Percentiles rank a stretch among this genome's conserved stretches.
Conservation (phyloP, 2,797 vertebrate genomes). For the Linurgus olivaceus region DNA sequence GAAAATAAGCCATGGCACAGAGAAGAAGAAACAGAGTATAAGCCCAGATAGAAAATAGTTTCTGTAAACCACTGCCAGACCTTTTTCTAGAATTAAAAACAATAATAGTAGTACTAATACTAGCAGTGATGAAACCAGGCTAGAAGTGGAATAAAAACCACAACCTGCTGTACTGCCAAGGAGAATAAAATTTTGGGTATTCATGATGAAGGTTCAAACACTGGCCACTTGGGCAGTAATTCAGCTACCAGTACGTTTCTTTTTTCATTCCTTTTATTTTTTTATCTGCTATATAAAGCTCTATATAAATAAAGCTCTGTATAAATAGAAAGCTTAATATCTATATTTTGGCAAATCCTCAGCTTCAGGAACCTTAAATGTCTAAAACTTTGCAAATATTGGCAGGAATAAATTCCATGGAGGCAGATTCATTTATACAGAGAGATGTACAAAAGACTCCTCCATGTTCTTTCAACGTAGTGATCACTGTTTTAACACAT, state of each 20-base stretch:
- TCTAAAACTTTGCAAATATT: background rate
- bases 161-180: background rate
- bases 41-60: background rate
- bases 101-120: background rate
- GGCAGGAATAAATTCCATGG: background rate
- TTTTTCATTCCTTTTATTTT: background rate
- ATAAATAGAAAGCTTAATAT: background rate
- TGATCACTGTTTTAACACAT: background rate
- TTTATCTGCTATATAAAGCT: background rate
- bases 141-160: background rate
- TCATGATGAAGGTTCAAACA: background rate
- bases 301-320: background rate
- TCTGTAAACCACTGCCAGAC: background rate
- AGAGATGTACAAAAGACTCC: background rate
- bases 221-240: background rate
- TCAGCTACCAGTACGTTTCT: background rate
- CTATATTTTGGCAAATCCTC: background rate
- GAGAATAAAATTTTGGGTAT: background rate
- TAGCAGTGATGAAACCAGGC: background rate
- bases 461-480: background rate
- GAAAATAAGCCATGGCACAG: background rate
- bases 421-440: background rate
- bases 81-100: background rate
- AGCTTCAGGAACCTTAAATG: background rate
- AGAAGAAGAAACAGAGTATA: background rate